These are phyloP conservation scores for Aegotheles bennettii DNA, from an alignment of 2,113 vertebrate species.

Conservation along the genomic window DNA sequence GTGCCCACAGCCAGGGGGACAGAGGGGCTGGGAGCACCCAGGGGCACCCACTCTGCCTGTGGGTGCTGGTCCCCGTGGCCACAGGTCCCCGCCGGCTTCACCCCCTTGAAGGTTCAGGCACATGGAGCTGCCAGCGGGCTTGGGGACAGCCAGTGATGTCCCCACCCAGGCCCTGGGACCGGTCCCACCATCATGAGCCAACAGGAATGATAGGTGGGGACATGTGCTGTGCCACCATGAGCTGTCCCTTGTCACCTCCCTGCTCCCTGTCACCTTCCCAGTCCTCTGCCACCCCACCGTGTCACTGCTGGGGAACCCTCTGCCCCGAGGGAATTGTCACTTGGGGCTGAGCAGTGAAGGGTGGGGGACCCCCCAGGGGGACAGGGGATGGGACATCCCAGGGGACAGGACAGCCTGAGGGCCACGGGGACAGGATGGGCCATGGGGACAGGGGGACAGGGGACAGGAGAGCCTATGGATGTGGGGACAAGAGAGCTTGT, in stretches of 20 bases:
- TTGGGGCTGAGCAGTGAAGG: background rate
- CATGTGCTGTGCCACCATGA: rapidly evolving
- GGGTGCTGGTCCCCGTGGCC: background rate
- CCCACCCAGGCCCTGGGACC: background rate
- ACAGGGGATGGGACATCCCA: no score
- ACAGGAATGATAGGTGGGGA: background rate
- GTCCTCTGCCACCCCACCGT: background rate
- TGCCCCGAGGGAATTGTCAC: background rate
- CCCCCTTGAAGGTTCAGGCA: background rate
- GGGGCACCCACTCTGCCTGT: no score
- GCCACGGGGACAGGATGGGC: background rate
- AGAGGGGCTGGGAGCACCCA: background rate
- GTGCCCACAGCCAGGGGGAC: background rate
- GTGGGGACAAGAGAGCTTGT: background rate
- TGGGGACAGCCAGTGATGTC: background rate
- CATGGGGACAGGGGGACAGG: background rate
- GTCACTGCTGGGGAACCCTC: background rate
- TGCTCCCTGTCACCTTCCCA: background rate
- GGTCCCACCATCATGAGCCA: rapidly evolving
- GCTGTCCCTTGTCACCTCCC: background rate
- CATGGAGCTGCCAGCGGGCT: rapidly evolving
- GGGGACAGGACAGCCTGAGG: background rate
- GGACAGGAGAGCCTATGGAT: no score
- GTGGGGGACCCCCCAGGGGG: background rate
- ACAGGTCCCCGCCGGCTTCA: background rate